Conservation (phyloP, 2,888 invertebrate species). For the Pyrocoelia pectoralis region DNA sequence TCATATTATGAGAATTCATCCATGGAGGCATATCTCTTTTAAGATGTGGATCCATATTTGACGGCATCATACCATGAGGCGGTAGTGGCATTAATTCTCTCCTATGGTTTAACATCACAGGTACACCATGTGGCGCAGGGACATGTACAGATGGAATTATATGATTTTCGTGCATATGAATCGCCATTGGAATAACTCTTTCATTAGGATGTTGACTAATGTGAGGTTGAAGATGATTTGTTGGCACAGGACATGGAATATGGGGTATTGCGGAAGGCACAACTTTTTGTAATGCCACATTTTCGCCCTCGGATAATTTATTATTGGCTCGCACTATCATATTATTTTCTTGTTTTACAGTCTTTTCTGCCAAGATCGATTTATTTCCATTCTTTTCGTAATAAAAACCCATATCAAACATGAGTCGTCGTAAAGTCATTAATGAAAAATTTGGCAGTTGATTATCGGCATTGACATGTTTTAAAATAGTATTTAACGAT, state of each 20-base stretch:
- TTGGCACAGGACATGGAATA: slow-evolving; percentile 20
- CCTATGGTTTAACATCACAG: slow-evolving; percentile 42
- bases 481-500: slow-evolving; percentile 55
- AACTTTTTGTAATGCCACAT: slow-evolving; percentile 17
- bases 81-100: slow-evolving; percentile 39
- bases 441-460: slow-evolving; percentile 55
- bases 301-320: neutral
- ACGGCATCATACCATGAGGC: slow-evolving; percentile 40
- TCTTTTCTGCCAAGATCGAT: slow-evolving; percentile 53
- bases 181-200: slow-evolving; percentile 40
- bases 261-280: slow-evolving; percentile 21
- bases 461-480: slow-evolving; percentile 50
- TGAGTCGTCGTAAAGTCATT: slow-evolving; percentile 56
- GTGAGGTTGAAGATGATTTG: slow-evolving; percentile 29
- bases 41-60: slow-evolving; percentile 32
- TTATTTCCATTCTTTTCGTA: slow-evolving; percentile 57
- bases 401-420: slow-evolving; percentile 58
- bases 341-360: slow-evolving; percentile 32
- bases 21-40: slow-evolving; percentile 38
- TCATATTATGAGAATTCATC: slow-evolving; percentile 39
- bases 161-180: slow-evolving; percentile 44
- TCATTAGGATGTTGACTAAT: slow-evolving; percentile 38
- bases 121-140: slow-evolving; percentile 36
- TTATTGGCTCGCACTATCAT: neutral
- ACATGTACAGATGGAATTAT: slow-evolving; percentile 39